Conservation (phyloP, 2,888 invertebrate species). For the Pseudococcus longispinus region DNA sequence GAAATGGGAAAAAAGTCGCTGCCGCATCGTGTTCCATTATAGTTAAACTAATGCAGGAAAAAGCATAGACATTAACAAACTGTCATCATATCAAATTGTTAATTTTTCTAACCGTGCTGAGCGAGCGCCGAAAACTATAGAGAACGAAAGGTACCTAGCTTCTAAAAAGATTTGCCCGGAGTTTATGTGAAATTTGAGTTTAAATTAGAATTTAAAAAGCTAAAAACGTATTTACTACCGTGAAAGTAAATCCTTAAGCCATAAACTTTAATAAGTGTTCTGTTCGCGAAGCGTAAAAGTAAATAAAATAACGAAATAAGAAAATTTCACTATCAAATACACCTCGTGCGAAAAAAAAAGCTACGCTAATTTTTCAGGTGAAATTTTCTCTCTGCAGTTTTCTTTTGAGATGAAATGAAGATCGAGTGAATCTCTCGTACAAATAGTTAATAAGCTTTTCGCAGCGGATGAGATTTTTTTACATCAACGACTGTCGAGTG, state of each 20-base stretch:
- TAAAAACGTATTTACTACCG: constrained; percentile 43
- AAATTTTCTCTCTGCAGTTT: background rate
- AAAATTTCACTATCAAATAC: constrained; percentile 33
- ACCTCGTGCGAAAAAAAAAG: background rate
- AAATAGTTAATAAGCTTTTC: constrained; percentile 18
- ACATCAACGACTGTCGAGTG: background rate
- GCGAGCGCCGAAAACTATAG: background rate
- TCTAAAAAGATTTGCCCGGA: constrained; percentile 15
- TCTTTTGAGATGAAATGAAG: constrained; percentile 9
- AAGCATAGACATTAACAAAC: background rate
- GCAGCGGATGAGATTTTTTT: background rate
- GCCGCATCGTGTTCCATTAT: background rate
- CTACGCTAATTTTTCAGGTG: constrained; percentile 40
- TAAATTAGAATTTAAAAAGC: constrained; percentile 47
- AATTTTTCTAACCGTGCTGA: background rate
- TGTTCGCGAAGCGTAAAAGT: constrained; percentile 41
- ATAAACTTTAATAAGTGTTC: constrained; percentile 46
- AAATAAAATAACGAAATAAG: constrained; percentile 47
- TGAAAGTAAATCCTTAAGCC: constrained; percentile 43
- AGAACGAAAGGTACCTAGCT: background rate
- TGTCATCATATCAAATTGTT: constrained; percentile 34
- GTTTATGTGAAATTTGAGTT: constrained; percentile 36
- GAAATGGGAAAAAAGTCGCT: background rate
- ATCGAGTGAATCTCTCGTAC: background rate
- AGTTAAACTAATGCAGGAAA: constrained; percentile 3